These are phyloP conservation scores for Nesoenas mayeri DNA, from an alignment of 2,113 vertebrate genomes.

Conservation along the genomic window DNA sequence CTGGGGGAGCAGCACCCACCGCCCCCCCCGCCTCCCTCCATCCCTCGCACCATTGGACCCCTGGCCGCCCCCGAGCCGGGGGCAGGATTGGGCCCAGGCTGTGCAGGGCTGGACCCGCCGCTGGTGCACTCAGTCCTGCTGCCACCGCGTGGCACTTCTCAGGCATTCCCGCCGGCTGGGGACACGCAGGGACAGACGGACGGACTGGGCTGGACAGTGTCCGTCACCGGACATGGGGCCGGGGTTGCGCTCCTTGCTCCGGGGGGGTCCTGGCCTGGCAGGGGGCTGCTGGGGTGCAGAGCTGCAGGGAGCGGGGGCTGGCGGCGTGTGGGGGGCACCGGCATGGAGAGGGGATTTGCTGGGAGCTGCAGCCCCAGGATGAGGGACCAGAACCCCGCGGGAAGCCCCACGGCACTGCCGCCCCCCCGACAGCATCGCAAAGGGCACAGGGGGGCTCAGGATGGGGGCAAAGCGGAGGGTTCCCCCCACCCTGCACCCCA, in stretches of 20 bases:
- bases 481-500: background rate
- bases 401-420: background rate
- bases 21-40: background rate
- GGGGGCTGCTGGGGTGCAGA: background rate
- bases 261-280: too few species aligned
- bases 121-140: constrained; percentile 33
- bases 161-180: background rate
- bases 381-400: background rate
- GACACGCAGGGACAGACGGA: background rate
- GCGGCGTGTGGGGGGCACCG: background rate
- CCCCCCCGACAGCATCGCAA: background rate
- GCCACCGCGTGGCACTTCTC: constrained; percentile 36
- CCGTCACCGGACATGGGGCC: accelerated
- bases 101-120: background rate
- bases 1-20: background rate
- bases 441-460: background rate
- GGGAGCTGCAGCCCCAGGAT: background rate
- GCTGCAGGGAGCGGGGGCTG: background rate
- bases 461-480: background rate
- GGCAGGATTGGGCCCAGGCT: background rate
- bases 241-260: too few species aligned
- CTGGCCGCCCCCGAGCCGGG: background rate
- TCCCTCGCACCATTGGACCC: background rate
- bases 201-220: accelerated
- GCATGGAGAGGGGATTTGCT: background rate